These are phyloP conservation scores for Hippocampus guttulatus DNA, from an alignment of 2,113 vertebrate species.

Conservation along the genomic window DNA sequence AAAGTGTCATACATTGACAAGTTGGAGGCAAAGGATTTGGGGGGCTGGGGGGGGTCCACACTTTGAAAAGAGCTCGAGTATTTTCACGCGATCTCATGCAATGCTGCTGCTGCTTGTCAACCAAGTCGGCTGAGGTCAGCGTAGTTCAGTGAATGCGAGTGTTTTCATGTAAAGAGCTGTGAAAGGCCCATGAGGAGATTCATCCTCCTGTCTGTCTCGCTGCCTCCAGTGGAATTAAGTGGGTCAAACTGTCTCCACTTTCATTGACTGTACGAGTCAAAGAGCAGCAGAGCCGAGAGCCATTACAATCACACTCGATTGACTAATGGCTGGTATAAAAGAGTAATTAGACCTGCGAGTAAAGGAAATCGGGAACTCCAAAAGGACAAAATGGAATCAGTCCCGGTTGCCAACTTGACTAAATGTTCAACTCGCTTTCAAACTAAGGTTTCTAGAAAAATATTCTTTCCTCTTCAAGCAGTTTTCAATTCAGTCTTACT, in stretches of 20 bases:
- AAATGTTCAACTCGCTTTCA: neutral
- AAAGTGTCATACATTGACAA: neutral
- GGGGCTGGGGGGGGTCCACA: neutral
- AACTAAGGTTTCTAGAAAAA: constrained; percentile 8
- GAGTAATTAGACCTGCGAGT: constrained; percentile 12
- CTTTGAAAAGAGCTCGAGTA: neutral
- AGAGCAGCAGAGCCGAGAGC: constrained; percentile 25
- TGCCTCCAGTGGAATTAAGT: constrained; percentile 47
- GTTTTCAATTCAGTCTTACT: constrained; percentile 16
- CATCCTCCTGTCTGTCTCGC: constrained; percentile 37
- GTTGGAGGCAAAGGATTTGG: neutral
- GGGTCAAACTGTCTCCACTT: constrained; percentile 58
- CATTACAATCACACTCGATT: constrained; percentile 34
- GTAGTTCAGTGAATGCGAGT: constrained; percentile 26
- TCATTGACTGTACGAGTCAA: constrained; percentile 40
- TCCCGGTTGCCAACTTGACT: neutral
- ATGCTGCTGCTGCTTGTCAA: neutral
- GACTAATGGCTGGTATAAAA: constrained; percentile 25
- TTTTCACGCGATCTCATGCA: neutral
- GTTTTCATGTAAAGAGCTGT: constrained; percentile 35
- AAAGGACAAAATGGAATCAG: neutral
- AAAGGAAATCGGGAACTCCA: constrained; percentile 1
- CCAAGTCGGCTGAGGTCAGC: constrained; percentile 34
- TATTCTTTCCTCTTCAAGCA: constrained; percentile 14
- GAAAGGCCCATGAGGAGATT: constrained; percentile 46